Evolutionary conservation across 2,888 invertebrate genomes (phyloP).

Genomic region (Philopedon plagiatum): DNA sequence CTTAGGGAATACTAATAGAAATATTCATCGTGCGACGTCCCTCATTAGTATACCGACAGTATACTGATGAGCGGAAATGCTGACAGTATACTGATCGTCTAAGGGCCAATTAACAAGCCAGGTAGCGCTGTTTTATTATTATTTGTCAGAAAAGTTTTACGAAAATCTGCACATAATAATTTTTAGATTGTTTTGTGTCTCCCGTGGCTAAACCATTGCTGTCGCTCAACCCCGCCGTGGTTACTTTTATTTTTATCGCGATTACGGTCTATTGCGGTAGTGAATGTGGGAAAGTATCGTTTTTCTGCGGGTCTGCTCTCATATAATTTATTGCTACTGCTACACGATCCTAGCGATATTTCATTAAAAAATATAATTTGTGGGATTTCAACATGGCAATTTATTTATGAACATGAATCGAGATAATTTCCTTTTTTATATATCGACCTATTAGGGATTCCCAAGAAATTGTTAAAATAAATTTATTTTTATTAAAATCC

Average conservation of each 20-base stretch:
- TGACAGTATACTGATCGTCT: no score
- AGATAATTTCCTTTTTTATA: background rate
- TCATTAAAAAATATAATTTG: slow-evolving; percentile 1
- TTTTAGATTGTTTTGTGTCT: no score
- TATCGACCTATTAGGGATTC: background rate
- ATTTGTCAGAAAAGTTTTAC: no score
- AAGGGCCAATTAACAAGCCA: no score
- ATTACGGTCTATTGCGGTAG: background rate
- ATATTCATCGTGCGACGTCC: no score
- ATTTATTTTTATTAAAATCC: background rate
- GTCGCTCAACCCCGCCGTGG: background rate
- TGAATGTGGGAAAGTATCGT: slow-evolving; percentile 24
- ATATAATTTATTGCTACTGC: background rate
- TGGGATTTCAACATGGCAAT: background rate
- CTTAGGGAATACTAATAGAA: no score
- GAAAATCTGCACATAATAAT: no score
- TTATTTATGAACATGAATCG: background rate
- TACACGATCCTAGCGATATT: background rate
- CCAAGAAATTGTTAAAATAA: background rate
- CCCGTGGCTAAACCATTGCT: background rate
- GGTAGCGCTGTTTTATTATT: no score
- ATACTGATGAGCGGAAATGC: no score
- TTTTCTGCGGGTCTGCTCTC: slow-evolving; percentile 2
- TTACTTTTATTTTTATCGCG: background rate
- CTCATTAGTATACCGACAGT: no score